phyloP scores from a whole-genome alignment of 1,140 invertebrate species.

The Hirudo medicinalis region DNA sequence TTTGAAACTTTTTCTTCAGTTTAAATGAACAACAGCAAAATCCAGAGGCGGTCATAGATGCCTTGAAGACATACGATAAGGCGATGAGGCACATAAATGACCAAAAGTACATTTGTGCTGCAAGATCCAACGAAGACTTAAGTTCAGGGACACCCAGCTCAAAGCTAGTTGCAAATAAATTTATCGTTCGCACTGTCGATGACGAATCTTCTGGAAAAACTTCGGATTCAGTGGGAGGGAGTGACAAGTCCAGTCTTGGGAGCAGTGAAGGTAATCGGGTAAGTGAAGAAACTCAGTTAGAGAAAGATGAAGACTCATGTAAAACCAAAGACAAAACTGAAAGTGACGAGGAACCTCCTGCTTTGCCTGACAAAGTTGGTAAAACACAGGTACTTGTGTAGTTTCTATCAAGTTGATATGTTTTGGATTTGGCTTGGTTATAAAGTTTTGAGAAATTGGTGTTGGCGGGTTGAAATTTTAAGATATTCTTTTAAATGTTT shows the following conservation, averaged over 20 bases:
- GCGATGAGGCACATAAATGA: slow-evolving; percentile 19
- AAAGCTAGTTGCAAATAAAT: not conserved
- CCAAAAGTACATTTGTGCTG: slow-evolving; percentile 15
- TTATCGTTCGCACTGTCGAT: not conserved
- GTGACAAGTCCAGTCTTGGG: not conserved
- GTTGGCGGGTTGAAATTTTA: not conserved
- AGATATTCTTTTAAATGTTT: not conserved
- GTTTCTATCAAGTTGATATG: not conserved
- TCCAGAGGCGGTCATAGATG: slow-evolving; percentile 38
- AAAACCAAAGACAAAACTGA: not conserved
- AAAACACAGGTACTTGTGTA: slow-evolving; percentile 10
- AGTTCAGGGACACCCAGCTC: not conserved
- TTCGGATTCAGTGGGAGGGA: not conserved
- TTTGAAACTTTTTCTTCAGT: slow-evolving; percentile 25
- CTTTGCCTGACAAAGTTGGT: slow-evolving; percentile 10
- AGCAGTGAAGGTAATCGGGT: not conserved
- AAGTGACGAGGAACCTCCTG: slow-evolving; percentile 14
- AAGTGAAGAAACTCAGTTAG: not conserved
- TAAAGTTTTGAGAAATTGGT: not conserved
- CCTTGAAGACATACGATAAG: slow-evolving; percentile 32
- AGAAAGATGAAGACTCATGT: not conserved
- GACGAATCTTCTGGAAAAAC: not conserved
- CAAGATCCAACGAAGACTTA: slow-evolving; percentile 21
- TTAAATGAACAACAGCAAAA: slow-evolving; percentile 37
- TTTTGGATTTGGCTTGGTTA: no score